phyloP scores from a whole-genome alignment of 2,113 vertebrate genomes.

The cat (Felis catus) region DNA sequence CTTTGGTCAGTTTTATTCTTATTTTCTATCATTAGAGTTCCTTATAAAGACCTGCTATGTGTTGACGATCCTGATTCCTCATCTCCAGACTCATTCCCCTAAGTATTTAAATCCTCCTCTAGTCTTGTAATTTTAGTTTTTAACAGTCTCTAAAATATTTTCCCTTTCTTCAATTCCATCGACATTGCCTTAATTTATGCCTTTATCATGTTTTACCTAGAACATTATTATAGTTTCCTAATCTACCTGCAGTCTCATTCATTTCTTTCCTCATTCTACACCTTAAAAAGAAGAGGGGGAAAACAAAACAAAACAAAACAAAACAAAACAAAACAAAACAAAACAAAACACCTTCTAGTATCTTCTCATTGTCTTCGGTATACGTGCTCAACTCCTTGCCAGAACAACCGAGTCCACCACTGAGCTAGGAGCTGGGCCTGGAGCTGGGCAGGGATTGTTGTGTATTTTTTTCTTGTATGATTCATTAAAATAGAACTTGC shows the following conservation, averaged over 20 bases:
- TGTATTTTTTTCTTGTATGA: not conserved
- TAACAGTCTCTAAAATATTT: not conserved
- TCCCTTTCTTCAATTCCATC: not conserved
- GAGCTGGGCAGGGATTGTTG: not conserved
- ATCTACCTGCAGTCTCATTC: not conserved
- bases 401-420: accelerated
- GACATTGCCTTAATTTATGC: not conserved
- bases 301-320: too few relatives aligned
- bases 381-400: too few relatives aligned
- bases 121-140: not conserved
- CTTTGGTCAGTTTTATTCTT: not conserved
- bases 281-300: not conserved
- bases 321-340: too few relatives aligned
- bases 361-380: not conserved
- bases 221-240: not conserved
- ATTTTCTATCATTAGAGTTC: not conserved
- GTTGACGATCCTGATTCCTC: not conserved
- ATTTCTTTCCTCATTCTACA: not conserved
- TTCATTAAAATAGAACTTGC: not conserved
- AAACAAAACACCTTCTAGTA: accelerated
- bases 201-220: not conserved
- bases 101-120: not conserved
- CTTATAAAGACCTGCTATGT: accelerated
- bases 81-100: not conserved
- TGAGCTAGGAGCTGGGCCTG: not conserved